Percentiles rank a stretch among this genome's conserved stretches.
phyloP scores from a whole-genome alignment of 2,113 vertebrate genomes.

The Gavialis gangeticus region DNA sequence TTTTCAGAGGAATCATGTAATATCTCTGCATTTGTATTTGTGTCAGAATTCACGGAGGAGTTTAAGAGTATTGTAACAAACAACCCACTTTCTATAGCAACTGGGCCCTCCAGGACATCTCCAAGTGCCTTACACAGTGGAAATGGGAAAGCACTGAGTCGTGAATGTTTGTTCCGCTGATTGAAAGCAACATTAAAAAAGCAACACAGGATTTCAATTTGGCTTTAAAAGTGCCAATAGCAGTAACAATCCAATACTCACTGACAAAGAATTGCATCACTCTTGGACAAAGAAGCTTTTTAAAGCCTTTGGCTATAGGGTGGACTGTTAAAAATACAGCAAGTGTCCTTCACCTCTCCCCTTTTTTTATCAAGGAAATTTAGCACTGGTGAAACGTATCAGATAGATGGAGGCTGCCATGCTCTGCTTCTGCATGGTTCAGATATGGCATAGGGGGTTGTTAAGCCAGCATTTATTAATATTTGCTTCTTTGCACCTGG shows the following conservation, averaged over 20 bases:
- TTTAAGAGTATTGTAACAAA: background rate
- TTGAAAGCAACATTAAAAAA: background rate
- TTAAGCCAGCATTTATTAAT: background rate
- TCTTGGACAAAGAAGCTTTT: background rate
- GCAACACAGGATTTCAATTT: background rate
- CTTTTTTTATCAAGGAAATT: background rate
- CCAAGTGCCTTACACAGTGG: background rate
- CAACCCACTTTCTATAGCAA: background rate
- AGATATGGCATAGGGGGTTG: background rate
- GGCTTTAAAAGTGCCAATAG: background rate
- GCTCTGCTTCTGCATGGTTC: background rate
- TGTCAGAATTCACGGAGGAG: background rate
- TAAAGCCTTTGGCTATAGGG: background rate
- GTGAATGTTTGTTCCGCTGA: background rate
- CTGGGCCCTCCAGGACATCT: constrained; percentile 18
- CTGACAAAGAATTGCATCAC: background rate
- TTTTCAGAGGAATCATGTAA: background rate
- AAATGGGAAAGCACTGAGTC: background rate
- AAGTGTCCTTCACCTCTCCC: background rate
- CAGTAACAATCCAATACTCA: background rate
- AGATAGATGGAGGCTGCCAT: accelerated
- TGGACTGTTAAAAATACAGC: background rate
- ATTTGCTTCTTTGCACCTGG: background rate
- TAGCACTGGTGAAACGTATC: background rate
- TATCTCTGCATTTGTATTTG: background rate